Evolutionary conservation across 2,113 vertebrate species (phyloP).

Genomic region (Odontophorus gujanensis): DNA sequence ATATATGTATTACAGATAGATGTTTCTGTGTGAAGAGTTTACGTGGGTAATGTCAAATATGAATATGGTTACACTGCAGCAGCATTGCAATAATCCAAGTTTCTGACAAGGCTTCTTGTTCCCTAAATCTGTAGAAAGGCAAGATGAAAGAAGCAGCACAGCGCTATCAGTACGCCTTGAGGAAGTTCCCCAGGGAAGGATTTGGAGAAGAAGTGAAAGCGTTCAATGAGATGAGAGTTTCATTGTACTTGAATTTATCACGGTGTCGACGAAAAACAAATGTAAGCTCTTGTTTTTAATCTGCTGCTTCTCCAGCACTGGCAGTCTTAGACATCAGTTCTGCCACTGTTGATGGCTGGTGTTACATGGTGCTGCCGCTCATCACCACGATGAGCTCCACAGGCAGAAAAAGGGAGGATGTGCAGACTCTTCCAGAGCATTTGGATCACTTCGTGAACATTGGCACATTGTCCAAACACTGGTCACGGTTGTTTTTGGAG

Average conservation of each 20-base stretch:
- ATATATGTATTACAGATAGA: neutral
- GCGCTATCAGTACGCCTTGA: constrained; percentile 95
- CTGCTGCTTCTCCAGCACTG: neutral
- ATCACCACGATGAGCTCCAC: neutral
- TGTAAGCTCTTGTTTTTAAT: constrained; percentile 77
- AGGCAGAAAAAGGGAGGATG: neutral
- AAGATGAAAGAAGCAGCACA: constrained; percentile 99
- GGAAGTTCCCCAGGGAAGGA: constrained; percentile 96
- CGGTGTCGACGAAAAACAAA: constrained; percentile 98
- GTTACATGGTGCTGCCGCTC: neutral
- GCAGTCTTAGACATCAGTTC: neutral
- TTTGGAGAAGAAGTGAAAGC: constrained; percentile 95
- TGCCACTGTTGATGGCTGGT: fast-evolving
- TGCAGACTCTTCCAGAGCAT: neutral
- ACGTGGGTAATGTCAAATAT: neutral
- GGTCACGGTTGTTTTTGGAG: neutral
- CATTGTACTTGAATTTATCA: constrained; percentile 94
- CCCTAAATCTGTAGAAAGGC: constrained; percentile 86
- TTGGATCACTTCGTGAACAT: neutral
- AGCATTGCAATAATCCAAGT: neutral
- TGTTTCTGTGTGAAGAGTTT: neutral
- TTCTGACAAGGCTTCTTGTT: neutral
- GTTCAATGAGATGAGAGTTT: constrained; percentile 93
- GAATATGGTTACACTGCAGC: neutral
- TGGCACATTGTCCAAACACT: neutral